These are phyloP conservation scores for Petrolisthes cinctipes DNA, from an alignment of 2,888 invertebrate species.

Conservation along the genomic window DNA sequence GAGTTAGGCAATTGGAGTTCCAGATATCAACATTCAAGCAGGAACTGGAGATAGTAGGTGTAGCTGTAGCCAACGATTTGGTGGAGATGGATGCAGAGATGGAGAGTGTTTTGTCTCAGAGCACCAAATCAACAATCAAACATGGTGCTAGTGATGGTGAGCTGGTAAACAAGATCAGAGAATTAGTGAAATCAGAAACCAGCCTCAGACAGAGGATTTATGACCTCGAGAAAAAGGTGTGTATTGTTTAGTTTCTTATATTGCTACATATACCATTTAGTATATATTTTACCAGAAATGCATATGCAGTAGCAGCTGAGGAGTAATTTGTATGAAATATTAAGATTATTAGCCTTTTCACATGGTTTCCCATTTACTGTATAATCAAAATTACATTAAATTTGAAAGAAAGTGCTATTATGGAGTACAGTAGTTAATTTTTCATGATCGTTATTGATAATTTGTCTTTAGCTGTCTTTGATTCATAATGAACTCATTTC, in stretches of 20 bases:
- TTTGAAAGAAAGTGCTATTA: too few relatives aligned
- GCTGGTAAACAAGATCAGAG: constrained; percentile 53
- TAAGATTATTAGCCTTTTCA: too few relatives aligned
- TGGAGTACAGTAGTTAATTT: background rate
- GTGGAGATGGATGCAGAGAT: constrained; percentile 46
- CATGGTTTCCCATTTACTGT: too few relatives aligned
- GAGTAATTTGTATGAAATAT: too few relatives aligned
- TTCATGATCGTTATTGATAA: background rate
- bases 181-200: constrained; percentile 59
- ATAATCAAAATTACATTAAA: too few relatives aligned
- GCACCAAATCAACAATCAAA: constrained; percentile 13
- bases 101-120: constrained; percentile 21
- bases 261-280: too few relatives aligned
- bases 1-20: constrained; percentile 45
- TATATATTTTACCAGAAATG: too few relatives aligned
- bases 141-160: constrained; percentile 17
- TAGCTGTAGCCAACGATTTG: constrained; percentile 43
- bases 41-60: constrained; percentile 55
- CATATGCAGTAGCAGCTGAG: too few relatives aligned
- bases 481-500: background rate
- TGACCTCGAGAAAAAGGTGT: constrained; percentile 65
- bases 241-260: background rate
- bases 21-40: constrained; percentile 54
- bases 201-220: constrained; percentile 49
- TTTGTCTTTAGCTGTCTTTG: background rate